A percentile compares a stretch with the other conserved stretches of the same genome.
Evolutionary conservation across 2,888 invertebrate genomes (phyloP).

Genomic region (Oscheius onirici): DNA sequence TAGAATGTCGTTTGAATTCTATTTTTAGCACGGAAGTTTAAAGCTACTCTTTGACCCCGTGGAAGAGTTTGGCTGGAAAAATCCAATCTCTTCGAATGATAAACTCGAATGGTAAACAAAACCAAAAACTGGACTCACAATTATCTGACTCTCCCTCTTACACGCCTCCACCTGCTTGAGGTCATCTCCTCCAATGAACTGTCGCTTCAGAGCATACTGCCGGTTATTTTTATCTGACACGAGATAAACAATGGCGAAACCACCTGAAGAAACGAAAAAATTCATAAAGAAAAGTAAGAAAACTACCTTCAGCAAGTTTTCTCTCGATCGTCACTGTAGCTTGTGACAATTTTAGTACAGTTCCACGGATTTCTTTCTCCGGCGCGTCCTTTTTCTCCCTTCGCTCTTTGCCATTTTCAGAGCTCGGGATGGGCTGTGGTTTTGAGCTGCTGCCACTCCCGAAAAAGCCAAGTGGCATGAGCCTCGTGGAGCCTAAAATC

Average conservation of each 20-base stretch:
- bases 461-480: constrained; percentile 66
- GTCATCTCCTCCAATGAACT: constrained; percentile 92
- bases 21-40: too few species aligned
- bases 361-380: constrained; percentile 64
- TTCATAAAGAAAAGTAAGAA: neutral
- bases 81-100: too few species aligned
- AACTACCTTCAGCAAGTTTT: constrained; percentile 69
- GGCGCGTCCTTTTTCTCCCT: constrained; percentile 47
- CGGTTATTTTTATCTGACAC: constrained; percentile 80
- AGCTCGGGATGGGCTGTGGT: constrained; percentile 41
- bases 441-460: constrained; percentile 51
- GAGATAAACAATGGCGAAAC: constrained; percentile 90
- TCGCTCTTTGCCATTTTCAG: constrained; percentile 36
- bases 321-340: constrained; percentile 63
- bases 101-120: too few species aligned
- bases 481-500: neutral
- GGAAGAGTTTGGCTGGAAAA: too few species aligned
- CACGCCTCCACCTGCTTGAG: constrained; percentile 81
- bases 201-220: constrained; percentile 85
- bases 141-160: constrained; percentile 89
- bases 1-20: too few species aligned
- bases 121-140: too few species aligned
- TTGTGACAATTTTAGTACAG: constrained; percentile 56
- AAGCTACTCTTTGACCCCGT: too few species aligned
- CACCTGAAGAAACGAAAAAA: constrained; percentile 78